phyloP scores from a whole-genome alignment of 2,888 invertebrate species.

The Plemyria rubiginata region DNA sequence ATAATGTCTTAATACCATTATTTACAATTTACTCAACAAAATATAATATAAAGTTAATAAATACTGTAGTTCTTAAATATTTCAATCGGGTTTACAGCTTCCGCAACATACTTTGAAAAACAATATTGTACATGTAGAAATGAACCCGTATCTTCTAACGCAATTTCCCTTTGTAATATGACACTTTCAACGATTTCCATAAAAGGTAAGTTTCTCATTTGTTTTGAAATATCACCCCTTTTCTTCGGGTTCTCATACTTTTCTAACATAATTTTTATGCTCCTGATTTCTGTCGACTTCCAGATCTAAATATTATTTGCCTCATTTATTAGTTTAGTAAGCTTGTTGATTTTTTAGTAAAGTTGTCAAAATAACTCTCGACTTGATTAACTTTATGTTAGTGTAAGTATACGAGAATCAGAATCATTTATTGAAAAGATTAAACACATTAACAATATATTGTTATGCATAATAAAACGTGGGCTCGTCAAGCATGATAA shows the following conservation, averaged over 20 bases:
- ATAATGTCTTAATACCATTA: no score
- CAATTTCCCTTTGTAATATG: conserved; percentile 9
- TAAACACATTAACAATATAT: no score
- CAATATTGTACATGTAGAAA: background rate
- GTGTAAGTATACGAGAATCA: no score
- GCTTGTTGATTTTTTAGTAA: background rate
- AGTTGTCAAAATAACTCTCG: background rate
- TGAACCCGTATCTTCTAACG: background rate
- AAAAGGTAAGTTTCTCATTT: conserved; percentile 6
- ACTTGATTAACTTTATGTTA: background rate
- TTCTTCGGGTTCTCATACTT: background rate
- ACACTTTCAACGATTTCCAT: conserved; percentile 1
- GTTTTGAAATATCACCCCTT: background rate
- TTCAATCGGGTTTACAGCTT: conserved; percentile 4
- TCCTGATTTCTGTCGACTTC: background rate
- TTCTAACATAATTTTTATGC: background rate
- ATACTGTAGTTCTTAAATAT: background rate
- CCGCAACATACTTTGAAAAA: background rate
- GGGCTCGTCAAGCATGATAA: no score
- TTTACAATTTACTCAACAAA: no score
- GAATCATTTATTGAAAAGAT: no score
- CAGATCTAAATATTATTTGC: background rate
- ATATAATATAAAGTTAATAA: no score
- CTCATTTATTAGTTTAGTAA: background rate
- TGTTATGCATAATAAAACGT: no score